phyloP scores from a whole-genome alignment of 2,797 vertebrate species.

The Bufotes viridis region DNA sequence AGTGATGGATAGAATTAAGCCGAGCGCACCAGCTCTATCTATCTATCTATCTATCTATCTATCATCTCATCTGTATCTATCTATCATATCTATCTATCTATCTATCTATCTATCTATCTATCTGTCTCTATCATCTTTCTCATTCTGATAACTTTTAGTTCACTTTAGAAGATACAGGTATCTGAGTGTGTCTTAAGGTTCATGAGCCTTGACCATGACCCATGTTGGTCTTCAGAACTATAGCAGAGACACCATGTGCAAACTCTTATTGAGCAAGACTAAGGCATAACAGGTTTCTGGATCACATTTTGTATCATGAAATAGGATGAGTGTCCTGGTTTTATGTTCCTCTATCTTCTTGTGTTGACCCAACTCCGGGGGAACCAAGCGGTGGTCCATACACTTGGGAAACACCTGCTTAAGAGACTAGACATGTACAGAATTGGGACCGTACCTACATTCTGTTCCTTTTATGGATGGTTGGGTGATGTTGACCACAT shows the following conservation, averaged over 20 bases:
- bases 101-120: conserved; percentile 3
- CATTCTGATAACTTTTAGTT: conserved; percentile 3
- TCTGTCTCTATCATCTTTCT: background rate
- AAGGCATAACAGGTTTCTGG: background rate
- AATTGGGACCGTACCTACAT: background rate
- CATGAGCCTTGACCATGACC: background rate
- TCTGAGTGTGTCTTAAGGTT: background rate
- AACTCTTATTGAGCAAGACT: background rate
- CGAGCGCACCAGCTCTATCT: conserved; percentile 20
- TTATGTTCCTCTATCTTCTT: background rate
- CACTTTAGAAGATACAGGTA: background rate
- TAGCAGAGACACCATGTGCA: background rate
- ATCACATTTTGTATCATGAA: background rate
- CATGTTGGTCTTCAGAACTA: background rate
- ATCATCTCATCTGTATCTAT: background rate
- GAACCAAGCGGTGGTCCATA: background rate
- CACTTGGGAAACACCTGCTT: conserved; percentile 1
- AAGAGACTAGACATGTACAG: background rate
- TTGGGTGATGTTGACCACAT: background rate
- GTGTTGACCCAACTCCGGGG: background rate
- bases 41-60: conserved; percentile 43
- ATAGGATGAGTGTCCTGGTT: background rate
- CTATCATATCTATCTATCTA: conserved; percentile 1
- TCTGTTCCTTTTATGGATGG: background rate
- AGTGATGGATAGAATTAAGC: conserved; percentile 9